Evolutionary conservation across 2,888 invertebrate species (phyloP).

Genomic region (Xiphydria camelus): DNA sequence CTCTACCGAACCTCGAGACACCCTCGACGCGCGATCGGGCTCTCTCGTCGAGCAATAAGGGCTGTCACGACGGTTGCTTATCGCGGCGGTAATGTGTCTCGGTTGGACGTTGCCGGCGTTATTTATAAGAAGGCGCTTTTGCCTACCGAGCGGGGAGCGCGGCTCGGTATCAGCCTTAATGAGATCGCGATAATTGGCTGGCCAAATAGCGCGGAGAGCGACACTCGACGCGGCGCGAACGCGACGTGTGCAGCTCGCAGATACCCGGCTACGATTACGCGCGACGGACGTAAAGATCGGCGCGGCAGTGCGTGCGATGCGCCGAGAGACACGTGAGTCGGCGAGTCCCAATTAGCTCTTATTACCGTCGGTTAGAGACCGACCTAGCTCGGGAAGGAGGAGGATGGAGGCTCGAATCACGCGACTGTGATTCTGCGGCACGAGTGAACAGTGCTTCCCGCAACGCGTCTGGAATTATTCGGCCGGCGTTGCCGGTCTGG

Average conservation of each 20-base stretch:
- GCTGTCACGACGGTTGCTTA: no score
- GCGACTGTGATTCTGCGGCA: not conserved
- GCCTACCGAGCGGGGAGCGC: no score
- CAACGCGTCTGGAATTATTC: no score
- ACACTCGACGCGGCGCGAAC: not conserved
- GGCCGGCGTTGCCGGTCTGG: no score
- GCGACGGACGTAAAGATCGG: no score
- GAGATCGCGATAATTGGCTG: slow-evolving; percentile 11
- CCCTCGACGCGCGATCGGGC: no score
- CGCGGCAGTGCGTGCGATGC: not conserved
- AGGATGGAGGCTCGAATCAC: not conserved
- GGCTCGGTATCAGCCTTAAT: not conserved
- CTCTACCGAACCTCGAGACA: no score
- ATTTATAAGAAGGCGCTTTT: slow-evolving; percentile 3
- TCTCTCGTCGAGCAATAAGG: no score
- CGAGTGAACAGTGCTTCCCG: no score
- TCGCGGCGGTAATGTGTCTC: no score
- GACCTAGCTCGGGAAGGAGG: slow-evolving; percentile 29
- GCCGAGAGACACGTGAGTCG: slow-evolving; percentile 14
- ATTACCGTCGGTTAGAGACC: slow-evolving; percentile 26
- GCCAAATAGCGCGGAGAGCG: slow-evolving; percentile 1
- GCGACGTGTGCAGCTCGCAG: not conserved
- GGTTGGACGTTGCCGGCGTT: no score
- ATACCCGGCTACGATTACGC: not conserved
- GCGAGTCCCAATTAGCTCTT: slow-evolving; percentile 33